phyloP scores from a whole-genome alignment of 2,797 vertebrate genomes.

The Loris lydekkerianus region DNA sequence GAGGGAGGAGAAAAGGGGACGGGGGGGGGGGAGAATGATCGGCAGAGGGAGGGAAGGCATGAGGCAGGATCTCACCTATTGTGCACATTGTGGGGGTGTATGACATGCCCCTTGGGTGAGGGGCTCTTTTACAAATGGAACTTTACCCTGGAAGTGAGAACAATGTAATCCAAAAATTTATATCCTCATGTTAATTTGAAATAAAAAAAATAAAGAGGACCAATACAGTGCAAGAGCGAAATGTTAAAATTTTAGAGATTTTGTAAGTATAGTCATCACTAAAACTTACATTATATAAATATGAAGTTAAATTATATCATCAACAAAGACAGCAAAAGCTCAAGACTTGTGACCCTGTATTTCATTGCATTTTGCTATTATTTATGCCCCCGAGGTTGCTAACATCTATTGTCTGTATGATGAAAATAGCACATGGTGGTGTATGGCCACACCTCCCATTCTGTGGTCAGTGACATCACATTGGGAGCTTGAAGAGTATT shows the following conservation, averaged over 20 bases:
- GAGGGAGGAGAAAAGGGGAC: no score
- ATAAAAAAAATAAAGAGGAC: not conserved
- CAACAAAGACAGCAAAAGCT: not conserved
- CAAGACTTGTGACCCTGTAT: not conserved
- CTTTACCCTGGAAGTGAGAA: no score
- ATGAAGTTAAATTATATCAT: not conserved
- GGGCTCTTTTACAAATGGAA: no score
- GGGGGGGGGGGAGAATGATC: no score
- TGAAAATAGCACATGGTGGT: not conserved
- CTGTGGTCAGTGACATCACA: not conserved
- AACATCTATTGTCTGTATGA: not conserved
- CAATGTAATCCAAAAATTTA: no score
- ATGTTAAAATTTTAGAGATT: constrained; percentile 50
- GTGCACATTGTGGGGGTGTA: no score
- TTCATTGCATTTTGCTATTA: not conserved
- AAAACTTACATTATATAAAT: constrained; percentile 6
- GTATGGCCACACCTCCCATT: not conserved
- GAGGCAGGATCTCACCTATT: no score
- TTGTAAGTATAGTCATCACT: constrained; percentile 16
- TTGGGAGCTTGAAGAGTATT: constrained; percentile 37
- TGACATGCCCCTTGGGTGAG: no score
- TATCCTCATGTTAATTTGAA: no score
- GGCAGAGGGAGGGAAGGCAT: no score
- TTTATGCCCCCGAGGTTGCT: not conserved
- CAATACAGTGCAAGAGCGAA: not conserved